Conservation (phyloP, 2,888 invertebrate species). For the Pelosia muscerda region DNA sequence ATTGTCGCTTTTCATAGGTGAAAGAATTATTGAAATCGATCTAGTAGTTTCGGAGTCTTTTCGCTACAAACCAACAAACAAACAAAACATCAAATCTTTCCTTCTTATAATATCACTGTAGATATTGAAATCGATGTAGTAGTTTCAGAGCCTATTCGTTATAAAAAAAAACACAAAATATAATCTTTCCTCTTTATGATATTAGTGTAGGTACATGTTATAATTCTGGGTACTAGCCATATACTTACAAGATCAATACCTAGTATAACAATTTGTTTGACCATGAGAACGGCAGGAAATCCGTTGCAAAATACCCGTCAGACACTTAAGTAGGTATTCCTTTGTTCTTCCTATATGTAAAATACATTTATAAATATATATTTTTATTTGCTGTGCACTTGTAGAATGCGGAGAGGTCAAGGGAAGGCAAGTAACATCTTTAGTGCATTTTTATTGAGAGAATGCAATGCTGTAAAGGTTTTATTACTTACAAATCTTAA, state of each 20-base stretch:
- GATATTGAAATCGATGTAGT: too few species aligned
- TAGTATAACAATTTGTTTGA: conserved; percentile 11
- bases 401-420: conserved; percentile 56
- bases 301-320: conserved; percentile 22
- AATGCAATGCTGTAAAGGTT: conserved; percentile 4
- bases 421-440: conserved; percentile 40
- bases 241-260: neutral
- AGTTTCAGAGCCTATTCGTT: too few species aligned
- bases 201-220: neutral
- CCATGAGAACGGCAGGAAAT: conserved; percentile 36
- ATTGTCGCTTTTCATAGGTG: too few species aligned
- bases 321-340: conserved; percentile 17
- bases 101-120: too few species aligned
- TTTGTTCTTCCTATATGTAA: conserved; percentile 31
- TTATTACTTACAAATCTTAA: neutral
- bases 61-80: too few species aligned
- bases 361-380: conserved; percentile 21
- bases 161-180: too few species aligned
- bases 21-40: too few species aligned
- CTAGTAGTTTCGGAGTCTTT: too few species aligned
- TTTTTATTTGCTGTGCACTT: conserved; percentile 37
- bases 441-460: conserved; percentile 21
- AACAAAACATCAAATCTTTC: too few species aligned
- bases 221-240: neutral
- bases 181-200: too few species aligned